phyloP scores from a whole-genome alignment of 2,888 invertebrate genomes.

The Conops quadrifasciatus region DNA sequence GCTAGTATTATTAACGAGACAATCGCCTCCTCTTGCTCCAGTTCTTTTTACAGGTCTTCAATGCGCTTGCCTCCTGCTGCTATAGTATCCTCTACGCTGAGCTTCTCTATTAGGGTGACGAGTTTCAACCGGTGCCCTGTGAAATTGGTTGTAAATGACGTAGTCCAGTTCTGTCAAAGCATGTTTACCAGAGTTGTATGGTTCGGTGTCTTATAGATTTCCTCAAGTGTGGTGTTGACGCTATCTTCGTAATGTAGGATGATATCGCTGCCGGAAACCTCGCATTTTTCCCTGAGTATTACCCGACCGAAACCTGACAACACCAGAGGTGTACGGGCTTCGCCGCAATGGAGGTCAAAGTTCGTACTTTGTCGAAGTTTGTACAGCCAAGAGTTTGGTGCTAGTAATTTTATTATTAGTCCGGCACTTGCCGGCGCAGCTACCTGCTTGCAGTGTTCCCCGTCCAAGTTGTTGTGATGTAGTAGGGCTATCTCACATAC shows the following conservation, averaged over 20 bases:
- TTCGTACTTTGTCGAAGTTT: background rate
- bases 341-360: background rate
- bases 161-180: background rate
- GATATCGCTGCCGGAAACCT: too few species aligned
- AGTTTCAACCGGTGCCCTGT: background rate
- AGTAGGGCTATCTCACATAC: background rate
- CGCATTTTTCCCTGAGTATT: background rate
- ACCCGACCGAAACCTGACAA: background rate
- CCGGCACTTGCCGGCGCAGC: background rate
- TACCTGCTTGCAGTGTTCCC: background rate
- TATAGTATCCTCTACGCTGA: background rate
- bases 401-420: background rate
- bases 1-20: too few species aligned
- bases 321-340: background rate
- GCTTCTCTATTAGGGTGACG: too few species aligned
- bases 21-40: too few species aligned
- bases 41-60: too few species aligned
- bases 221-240: background rate
- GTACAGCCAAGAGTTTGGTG: too few species aligned
- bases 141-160: background rate
- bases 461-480: background rate
- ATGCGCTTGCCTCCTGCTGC: background rate
- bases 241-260: background rate
- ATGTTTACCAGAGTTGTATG: background rate
- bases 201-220: background rate